Conservation (phyloP, 2,888 invertebrate species). For the Leptopilina syphax region DNA sequence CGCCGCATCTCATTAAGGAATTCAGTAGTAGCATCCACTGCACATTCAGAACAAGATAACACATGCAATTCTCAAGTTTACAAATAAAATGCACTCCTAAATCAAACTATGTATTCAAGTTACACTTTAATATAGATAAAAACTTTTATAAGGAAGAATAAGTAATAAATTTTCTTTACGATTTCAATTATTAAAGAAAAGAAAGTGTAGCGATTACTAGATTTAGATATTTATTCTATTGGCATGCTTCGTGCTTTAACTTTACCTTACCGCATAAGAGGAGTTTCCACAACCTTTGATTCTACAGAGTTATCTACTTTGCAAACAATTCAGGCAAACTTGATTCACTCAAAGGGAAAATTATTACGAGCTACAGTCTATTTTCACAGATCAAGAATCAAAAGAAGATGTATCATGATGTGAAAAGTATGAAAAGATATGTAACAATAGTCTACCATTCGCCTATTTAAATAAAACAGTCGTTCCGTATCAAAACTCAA, state of each 20-base stretch:
- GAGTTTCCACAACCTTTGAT: conserved; percentile 54
- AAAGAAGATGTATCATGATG: background rate
- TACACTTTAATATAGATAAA: background rate
- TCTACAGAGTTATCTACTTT: conserved; percentile 54
- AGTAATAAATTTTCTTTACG: too few species aligned
- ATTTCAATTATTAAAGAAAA: background rate
- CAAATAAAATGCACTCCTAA: conserved; percentile 35
- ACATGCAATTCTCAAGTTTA: conserved; percentile 56
- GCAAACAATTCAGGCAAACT: conserved; percentile 59
- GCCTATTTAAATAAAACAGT: too few species aligned
- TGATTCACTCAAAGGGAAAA: conserved; percentile 13
- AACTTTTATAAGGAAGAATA: background rate
- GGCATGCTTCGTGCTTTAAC: conserved; percentile 35
- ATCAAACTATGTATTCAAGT: conserved; percentile 27
- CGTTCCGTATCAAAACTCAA: too few species aligned
- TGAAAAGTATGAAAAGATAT: too few species aligned
- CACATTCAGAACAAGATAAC: conserved; percentile 63
- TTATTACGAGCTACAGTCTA: background rate
- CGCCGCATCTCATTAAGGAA: conserved; percentile 73
- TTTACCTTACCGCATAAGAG: conserved; percentile 46
- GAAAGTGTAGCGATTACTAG: conserved; percentile 12
- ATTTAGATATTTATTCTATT: background rate
- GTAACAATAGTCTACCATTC: too few species aligned
- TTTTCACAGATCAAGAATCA: background rate
- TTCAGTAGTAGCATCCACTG: conserved; percentile 69